Percentiles rank a stretch among this genome's conserved stretches.
These are phyloP conservation scores for Callipepla californica DNA, from an alignment of 2,113 vertebrate genomes.

Conservation along the genomic window DNA sequence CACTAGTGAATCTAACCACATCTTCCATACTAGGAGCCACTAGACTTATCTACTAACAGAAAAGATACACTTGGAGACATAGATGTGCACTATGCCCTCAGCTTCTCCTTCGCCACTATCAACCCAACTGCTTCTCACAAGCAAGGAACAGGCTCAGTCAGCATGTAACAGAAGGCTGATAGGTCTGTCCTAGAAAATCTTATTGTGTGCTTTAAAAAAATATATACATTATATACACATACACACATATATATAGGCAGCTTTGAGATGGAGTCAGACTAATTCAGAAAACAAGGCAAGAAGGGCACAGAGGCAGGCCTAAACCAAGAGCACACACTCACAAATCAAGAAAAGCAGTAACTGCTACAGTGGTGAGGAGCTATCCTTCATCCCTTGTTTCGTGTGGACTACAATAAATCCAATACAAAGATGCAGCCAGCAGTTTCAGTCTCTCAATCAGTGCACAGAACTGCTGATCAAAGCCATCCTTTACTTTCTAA, in stretches of 20 bases:
- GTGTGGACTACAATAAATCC: background rate
- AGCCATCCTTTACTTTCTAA: background rate
- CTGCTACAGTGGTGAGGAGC: background rate
- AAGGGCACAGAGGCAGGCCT: background rate
- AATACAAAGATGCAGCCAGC: background rate
- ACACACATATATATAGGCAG: background rate
- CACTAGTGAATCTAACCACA: background rate
- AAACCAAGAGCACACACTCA: background rate
- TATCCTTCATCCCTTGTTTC: background rate
- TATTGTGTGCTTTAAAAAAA: background rate
- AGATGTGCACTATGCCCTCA: rapidly evolving
- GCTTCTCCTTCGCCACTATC: background rate
- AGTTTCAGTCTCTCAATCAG: background rate
- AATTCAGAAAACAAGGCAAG: background rate
- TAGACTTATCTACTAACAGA: background rate
- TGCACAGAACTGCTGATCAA: background rate
- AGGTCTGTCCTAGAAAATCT: background rate
- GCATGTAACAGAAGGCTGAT: background rate
- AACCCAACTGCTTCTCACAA: background rate
- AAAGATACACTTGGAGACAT: background rate
- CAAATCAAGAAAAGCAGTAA: background rate
- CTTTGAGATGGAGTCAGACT: background rate
- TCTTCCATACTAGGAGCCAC: background rate
- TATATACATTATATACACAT: background rate
- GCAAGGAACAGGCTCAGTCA: background rate